Percentiles rank a stretch among this genome's conserved stretches.
These are phyloP conservation scores for Melitaea cinxia DNA, from an alignment of 1,140 invertebrate species.

Conservation along the genomic window DNA sequence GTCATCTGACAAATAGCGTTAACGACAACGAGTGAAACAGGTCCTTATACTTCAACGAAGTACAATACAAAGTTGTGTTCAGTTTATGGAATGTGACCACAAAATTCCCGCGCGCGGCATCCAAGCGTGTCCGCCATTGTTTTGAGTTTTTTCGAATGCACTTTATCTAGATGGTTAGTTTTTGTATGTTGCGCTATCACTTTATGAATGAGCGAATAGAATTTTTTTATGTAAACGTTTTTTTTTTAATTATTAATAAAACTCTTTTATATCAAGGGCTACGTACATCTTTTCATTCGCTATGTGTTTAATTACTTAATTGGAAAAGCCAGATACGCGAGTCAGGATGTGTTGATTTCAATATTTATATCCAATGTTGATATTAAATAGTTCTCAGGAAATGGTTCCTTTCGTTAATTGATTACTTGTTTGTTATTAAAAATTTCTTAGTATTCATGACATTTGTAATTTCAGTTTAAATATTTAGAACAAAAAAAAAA, in stretches of 20 bases:
- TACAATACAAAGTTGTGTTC: background rate
- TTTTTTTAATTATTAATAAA: background rate
- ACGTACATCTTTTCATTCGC: constrained; percentile 6
- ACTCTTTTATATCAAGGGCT: background rate
- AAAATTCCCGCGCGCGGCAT: constrained; percentile 19
- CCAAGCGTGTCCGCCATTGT: constrained; percentile 18
- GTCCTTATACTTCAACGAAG: background rate
- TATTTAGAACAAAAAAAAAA: too few relatives aligned
- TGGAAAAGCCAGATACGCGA: background rate
- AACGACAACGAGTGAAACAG: too few relatives aligned
- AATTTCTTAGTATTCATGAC: too few relatives aligned
- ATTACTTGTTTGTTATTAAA: too few relatives aligned
- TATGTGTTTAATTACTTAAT: constrained; percentile 19
- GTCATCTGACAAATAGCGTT: too few relatives aligned
- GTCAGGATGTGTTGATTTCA: constrained; percentile 1
- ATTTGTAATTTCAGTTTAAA: too few relatives aligned
- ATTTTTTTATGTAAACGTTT: background rate
- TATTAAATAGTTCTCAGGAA: background rate
- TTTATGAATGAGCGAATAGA: background rate
- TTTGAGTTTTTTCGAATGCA: constrained; percentile 8
- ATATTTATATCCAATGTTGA: background rate
- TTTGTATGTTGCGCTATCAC: background rate
- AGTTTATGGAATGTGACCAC: constrained; percentile 19
- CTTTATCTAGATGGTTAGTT: constrained; percentile 14
- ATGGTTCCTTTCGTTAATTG: background rate